These are phyloP conservation scores for Osedax frankpressi DNA, from an alignment of 2,888 invertebrate species.

Conservation along the genomic window DNA sequence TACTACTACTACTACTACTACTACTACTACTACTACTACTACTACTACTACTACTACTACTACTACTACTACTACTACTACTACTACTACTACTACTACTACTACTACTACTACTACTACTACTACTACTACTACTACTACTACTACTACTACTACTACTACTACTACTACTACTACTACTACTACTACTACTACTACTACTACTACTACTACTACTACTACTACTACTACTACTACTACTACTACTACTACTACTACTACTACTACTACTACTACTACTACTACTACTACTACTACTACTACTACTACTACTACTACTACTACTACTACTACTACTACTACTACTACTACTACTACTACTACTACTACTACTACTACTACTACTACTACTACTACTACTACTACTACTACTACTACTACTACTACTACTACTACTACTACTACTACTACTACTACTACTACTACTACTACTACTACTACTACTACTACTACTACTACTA, in stretches of 20 bases:
- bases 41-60: too few species aligned
- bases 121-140: too few species aligned
- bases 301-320: constrained; percentile 4
- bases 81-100: too few species aligned
- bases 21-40: too few species aligned
- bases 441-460: constrained; percentile 5
- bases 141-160: constrained; percentile 8
- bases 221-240: constrained; percentile 4
- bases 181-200: constrained; percentile 8
- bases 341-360: constrained; percentile 10
- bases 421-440: constrained; percentile 2
- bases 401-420: constrained; percentile 8
- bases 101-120: neutral
- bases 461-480: constrained; percentile 9
- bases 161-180: constrained; percentile 6
- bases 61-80: too few species aligned
- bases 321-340: neutral
- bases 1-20: neutral
- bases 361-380: constrained; percentile 7
- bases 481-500: constrained; percentile 10
- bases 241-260: too few species aligned
- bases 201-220: constrained; percentile 2
- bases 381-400: constrained; percentile 6
- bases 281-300: too few species aligned
- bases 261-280: too few species aligned